Percentiles rank a stretch among this genome's conserved stretches.
Evolutionary conservation across 2,797 vertebrate species (phyloP).

Genomic region (Cyclura pinguis): DNA sequence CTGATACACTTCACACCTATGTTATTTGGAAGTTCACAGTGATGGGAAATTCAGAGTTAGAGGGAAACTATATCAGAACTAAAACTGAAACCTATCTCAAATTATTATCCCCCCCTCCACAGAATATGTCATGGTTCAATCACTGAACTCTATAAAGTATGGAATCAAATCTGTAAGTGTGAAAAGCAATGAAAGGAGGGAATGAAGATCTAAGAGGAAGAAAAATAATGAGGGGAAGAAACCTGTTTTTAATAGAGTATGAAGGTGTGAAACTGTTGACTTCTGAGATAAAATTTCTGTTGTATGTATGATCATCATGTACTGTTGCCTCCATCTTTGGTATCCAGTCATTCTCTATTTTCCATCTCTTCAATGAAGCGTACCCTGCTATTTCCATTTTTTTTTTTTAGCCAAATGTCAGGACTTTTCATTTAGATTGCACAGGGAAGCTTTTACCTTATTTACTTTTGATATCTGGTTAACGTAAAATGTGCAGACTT

Average conservation of each 20-base stretch:
- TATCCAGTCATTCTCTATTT: constrained; percentile 21
- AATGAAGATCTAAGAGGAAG: background rate
- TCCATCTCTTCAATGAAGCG: background rate
- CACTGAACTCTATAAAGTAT: constrained; percentile 14
- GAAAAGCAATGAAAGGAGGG: background rate
- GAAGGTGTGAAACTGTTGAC: constrained; percentile 23
- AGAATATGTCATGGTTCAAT: background rate
- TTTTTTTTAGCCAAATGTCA: constrained; percentile 4
- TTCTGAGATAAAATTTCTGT: constrained; percentile 20
- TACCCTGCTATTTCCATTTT: constrained; percentile 11
- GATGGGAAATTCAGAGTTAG: background rate
- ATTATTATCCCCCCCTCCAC: background rate
- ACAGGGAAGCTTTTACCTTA: constrained; percentile 23
- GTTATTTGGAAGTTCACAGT: background rate
- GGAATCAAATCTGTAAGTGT: background rate
- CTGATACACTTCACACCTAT: background rate
- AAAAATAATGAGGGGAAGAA: constrained; percentile 13
- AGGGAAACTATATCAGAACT: background rate
- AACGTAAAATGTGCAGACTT: constrained; percentile 31
- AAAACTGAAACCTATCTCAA: constrained; percentile 5
- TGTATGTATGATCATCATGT: constrained; percentile 7
- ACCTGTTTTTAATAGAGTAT: constrained; percentile 20
- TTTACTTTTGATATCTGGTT: constrained; percentile 35
- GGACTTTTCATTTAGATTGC: constrained; percentile 35
- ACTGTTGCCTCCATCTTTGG: background rate